phyloP scores from a whole-genome alignment of 2,113 vertebrate genomes.

The Neolamprologus falcicula region DNA sequence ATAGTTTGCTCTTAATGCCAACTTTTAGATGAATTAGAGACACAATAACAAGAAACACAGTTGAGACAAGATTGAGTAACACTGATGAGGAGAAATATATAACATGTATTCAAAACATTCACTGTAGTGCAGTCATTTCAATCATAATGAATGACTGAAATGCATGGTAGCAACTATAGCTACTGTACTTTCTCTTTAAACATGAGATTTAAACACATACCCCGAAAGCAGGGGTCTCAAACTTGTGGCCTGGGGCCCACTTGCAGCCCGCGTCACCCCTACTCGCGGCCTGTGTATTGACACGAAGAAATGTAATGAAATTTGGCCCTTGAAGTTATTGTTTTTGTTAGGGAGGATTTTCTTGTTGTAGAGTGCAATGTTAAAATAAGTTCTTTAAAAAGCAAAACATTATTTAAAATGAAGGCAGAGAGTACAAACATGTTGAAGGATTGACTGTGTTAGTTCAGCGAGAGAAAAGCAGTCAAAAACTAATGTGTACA shows the following conservation, averaged over 20 bases:
- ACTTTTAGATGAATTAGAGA: neutral
- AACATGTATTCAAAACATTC: neutral
- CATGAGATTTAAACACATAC: neutral
- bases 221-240: neutral
- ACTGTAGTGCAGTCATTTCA: neutral
- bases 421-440: neutral
- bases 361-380: neutral
- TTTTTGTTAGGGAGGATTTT: neutral
- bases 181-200: neutral
- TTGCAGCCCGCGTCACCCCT: rapidly evolving
- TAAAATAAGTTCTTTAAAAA: neutral
- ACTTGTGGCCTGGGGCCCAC: neutral
- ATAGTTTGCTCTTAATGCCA: neutral
- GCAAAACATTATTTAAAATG: neutral
- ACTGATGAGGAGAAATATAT: neutral
- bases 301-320: neutral
- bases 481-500: neutral
- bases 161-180: neutral
- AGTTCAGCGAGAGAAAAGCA: neutral
- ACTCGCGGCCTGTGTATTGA: neutral
- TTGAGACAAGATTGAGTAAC: neutral
- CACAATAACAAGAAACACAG: neutral
- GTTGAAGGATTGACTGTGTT: neutral
- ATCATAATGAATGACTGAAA: neutral
- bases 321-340: neutral